Evolutionary conservation across 2,113 vertebrate genomes (phyloP).

Genomic region (Oenanthe melanoleuca): DNA sequence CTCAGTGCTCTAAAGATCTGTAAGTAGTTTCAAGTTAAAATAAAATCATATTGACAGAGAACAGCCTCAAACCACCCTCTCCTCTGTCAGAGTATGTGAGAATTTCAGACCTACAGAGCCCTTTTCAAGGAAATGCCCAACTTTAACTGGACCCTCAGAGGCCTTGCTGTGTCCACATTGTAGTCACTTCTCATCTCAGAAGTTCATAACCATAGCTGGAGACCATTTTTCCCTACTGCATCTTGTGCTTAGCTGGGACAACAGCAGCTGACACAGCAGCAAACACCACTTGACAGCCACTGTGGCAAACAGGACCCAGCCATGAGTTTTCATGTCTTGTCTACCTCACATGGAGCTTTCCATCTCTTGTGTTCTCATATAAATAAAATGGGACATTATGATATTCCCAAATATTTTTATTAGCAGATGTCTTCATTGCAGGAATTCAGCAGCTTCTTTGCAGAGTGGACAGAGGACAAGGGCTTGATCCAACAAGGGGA

Average conservation of each 20-base stretch:
- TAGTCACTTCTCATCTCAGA: not conserved
- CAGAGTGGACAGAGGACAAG: not conserved
- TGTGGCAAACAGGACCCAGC: accelerated
- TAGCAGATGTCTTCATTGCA: not conserved
- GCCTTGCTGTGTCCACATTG: not conserved
- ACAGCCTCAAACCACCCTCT: accelerated
- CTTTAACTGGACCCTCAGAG: not conserved
- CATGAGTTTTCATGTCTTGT: not conserved
- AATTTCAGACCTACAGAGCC: accelerated
- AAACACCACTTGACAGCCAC: not conserved
- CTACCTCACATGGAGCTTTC: not conserved
- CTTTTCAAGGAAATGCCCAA: not conserved
- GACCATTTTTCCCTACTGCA: not conserved
- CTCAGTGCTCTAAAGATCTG: not conserved
- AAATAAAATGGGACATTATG: not conserved
- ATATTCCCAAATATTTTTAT: not conserved
- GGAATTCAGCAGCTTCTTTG: not conserved
- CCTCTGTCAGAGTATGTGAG: not conserved
- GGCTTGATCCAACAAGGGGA: not conserved
- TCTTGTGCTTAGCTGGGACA: not conserved
- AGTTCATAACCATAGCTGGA: not conserved
- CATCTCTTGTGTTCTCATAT: not conserved
- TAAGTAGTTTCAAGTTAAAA: not conserved
- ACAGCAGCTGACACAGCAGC: not conserved
- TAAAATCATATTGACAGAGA: not conserved